Evolutionary conservation across 2,113 vertebrate species (phyloP).

Genomic region (Oenanthe oenanthe): DNA sequence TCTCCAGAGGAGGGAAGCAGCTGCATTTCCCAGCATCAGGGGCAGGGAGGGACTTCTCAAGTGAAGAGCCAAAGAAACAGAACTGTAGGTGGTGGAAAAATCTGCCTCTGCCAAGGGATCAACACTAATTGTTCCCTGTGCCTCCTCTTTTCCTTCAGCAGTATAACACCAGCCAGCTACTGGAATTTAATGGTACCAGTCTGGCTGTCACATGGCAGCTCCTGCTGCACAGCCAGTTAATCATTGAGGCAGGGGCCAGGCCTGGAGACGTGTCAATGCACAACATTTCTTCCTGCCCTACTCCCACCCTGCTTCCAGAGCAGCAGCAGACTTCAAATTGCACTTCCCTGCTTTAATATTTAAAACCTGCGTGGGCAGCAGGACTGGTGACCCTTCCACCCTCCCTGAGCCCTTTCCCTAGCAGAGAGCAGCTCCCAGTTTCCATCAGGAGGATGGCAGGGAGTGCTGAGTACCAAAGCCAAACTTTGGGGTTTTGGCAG

Average conservation of each 20-base stretch:
- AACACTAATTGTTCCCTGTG: neutral
- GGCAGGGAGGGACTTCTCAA: neutral
- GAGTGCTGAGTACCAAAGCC: neutral
- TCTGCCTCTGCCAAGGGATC: neutral
- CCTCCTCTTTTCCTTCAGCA: neutral
- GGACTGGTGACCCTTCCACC: neutral
- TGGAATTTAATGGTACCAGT: neutral
- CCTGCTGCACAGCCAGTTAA: neutral
- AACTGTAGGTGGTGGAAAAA: neutral
- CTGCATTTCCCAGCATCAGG: accelerated
- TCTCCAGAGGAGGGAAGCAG: neutral
- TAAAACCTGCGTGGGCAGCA: neutral
- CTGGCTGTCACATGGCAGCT: neutral
- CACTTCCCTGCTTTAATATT: neutral
- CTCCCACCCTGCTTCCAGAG: neutral
- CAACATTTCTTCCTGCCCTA: neutral
- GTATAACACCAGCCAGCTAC: accelerated
- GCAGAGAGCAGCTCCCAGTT: neutral
- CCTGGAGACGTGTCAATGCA: neutral
- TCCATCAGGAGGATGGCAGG: neutral
- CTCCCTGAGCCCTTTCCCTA: neutral
- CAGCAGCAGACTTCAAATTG: neutral
- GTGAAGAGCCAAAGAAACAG: neutral
- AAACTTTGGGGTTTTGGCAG: neutral
- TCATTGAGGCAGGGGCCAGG: neutral